Evolutionary conservation across 2,797 vertebrate genomes (phyloP).

Genomic region (Balearica regulorum): DNA sequence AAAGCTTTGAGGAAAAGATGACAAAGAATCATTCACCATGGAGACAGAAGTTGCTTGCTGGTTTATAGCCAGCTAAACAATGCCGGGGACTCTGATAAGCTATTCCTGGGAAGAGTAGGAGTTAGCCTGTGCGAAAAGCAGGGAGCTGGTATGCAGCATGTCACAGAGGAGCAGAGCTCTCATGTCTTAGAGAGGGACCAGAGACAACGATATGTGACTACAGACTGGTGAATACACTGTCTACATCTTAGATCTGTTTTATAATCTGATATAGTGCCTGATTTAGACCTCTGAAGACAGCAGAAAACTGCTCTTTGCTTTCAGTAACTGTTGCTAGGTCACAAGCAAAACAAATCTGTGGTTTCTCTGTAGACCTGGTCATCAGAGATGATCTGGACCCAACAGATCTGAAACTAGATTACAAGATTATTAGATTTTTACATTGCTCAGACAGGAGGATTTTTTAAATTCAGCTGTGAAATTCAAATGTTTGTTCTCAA

Average conservation of each 20-base stretch:
- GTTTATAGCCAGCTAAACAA: slow-evolving; percentile 67
- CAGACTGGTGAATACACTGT: neutral
- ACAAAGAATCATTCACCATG: slow-evolving; percentile 73
- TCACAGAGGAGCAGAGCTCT: neutral
- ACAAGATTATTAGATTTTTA: neutral
- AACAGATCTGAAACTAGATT: neutral
- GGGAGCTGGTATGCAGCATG: neutral
- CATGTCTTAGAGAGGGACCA: neutral
- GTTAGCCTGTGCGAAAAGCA: neutral
- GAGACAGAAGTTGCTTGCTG: slow-evolving; percentile 68
- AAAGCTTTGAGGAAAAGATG: slow-evolving; percentile 72
- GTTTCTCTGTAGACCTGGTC: neutral
- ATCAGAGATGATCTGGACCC: neutral
- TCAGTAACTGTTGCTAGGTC: neutral
- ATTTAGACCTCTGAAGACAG: neutral
- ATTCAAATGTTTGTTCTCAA: neutral
- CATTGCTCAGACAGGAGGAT: neutral
- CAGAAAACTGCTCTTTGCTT: neutral
- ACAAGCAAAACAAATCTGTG: neutral
- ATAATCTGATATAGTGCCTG: neutral
- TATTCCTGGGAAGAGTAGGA: slow-evolving; percentile 53
- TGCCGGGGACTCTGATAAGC: slow-evolving; percentile 56
- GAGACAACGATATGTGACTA: neutral
- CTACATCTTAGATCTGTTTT: neutral
- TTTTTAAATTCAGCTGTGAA: neutral